Evolutionary conservation across 2,888 invertebrate genomes (phyloP).

Genomic region (Xestia c-nigrum): DNA sequence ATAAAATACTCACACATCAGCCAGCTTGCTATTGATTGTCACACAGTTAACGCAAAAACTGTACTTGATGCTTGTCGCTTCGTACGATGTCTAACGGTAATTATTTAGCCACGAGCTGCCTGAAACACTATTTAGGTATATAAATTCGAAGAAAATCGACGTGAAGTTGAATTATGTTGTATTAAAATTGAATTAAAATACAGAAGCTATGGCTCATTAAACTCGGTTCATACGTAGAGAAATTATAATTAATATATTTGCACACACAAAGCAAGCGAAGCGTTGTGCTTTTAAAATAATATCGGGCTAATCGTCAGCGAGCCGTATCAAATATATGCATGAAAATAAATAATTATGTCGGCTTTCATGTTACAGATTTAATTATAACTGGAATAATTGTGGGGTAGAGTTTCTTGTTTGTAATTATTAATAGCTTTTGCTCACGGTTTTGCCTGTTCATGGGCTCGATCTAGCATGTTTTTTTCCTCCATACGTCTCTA

Average conservation of each 20-base stretch:
- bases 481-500: background rate
- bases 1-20: no score
- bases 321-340: slow-evolving; percentile 44
- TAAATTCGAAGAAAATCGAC: background rate
- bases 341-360: slow-evolving; percentile 47
- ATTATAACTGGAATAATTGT: slow-evolving; percentile 36
- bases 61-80: no score
- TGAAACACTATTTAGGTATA: no score
- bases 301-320: slow-evolving; percentile 37
- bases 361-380: slow-evolving; percentile 44
- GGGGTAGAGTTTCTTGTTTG: background rate
- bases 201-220: background rate
- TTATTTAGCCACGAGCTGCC: no score
- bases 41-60: no score
- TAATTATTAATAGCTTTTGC: background rate
- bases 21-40: no score
- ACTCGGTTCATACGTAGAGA: slow-evolving; percentile 1
- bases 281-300: slow-evolving; percentile 54
- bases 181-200: background rate
- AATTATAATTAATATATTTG: slow-evolving; percentile 43
- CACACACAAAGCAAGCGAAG: slow-evolving; percentile 28
- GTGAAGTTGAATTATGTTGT: background rate
- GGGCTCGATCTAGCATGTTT: background rate
- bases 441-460: background rate
- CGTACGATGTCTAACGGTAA: no score